A percentile compares a stretch with the other conserved stretches of the same genome.
These are phyloP conservation scores for Anolis sagrei DNA, from an alignment of 2,113 vertebrate genomes.

Conservation along the genomic window DNA sequence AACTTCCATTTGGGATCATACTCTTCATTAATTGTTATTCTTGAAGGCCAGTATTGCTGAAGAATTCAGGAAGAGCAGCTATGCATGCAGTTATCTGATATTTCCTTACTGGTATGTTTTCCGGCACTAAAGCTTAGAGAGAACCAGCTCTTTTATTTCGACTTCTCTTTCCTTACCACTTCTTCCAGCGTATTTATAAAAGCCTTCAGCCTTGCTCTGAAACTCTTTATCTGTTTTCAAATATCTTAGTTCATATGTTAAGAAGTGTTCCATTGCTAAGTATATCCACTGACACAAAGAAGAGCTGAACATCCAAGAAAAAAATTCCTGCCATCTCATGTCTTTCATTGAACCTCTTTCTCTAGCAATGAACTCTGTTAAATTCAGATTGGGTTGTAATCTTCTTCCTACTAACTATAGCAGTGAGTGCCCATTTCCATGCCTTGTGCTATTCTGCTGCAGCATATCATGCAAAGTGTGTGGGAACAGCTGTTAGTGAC, in stretches of 20 bases:
- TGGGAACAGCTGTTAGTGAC: too few relatives aligned
- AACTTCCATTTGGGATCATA: neutral
- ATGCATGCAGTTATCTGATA: slow-evolving; percentile 1
- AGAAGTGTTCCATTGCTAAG: slow-evolving; percentile 34
- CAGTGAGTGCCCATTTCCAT: neutral
- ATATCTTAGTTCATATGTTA: slow-evolving; percentile 34
- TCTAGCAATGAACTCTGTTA: neutral
- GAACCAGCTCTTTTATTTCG: slow-evolving; percentile 1
- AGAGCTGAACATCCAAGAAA: slow-evolving; percentile 34
- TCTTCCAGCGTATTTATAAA: slow-evolving; percentile 23
- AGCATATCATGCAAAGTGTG: too few relatives aligned
- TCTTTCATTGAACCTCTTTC: neutral
- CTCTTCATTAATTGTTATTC: neutral
- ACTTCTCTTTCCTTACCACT: too few relatives aligned
- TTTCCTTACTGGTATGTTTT: slow-evolving; percentile 33
- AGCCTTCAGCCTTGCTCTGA: slow-evolving; percentile 20
- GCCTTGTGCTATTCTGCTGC: neutral
- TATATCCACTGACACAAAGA: slow-evolving; percentile 35
- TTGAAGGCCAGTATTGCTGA: neutral
- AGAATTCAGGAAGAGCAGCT: slow-evolving; percentile 20
- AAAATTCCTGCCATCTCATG: slow-evolving; percentile 22
- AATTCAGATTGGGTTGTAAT: neutral
- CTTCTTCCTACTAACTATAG: neutral
- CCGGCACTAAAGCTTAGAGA: neutral
- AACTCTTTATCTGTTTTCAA: slow-evolving; percentile 33